Conservation (phyloP, 2,888 invertebrate genomes). For the Epiblema foenella region DNA sequence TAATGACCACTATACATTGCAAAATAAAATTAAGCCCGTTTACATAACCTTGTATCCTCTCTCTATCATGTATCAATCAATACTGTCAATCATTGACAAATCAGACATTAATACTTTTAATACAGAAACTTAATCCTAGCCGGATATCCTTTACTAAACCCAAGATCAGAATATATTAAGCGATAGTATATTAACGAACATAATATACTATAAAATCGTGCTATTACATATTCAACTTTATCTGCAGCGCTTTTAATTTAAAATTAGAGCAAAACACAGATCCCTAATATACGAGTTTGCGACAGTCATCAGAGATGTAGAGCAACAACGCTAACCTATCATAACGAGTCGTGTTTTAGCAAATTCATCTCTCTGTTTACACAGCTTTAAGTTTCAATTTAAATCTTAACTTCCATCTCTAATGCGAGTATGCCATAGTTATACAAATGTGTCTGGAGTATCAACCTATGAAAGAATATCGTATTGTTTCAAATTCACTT, state of each 20-base stretch:
- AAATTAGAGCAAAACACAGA: not conserved
- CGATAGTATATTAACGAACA: not conserved
- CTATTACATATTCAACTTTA: not conserved
- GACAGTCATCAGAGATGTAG: not conserved
- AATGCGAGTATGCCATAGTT: not conserved
- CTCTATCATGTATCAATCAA: constrained; percentile 12
- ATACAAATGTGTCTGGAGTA: not conserved
- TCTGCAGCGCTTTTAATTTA: not conserved
- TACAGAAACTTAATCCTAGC: constrained; percentile 9
- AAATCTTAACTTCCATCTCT: not conserved
- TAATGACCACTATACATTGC: not conserved
- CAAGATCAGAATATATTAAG: not conserved
- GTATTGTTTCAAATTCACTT: not conserved
- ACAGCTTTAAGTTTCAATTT: not conserved
- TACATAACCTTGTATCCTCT: constrained; percentile 4
- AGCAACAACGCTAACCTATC: not conserved
- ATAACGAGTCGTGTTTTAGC: not conserved
- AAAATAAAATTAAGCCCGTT: not conserved
- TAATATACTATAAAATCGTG: not conserved
- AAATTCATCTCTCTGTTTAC: not conserved
- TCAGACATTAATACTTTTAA: constrained; percentile 13
- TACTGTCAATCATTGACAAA: constrained; percentile 15
- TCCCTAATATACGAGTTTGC: not conserved
- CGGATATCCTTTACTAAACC: constrained; percentile 9
- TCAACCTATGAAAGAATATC: not conserved